A percentile compares a stretch with the other conserved stretches of the same genome.
Evolutionary conservation across 64 coral and sea anemone genomes (phyloP).

Genomic region (Hydrozoanthus tunicans): DNA sequence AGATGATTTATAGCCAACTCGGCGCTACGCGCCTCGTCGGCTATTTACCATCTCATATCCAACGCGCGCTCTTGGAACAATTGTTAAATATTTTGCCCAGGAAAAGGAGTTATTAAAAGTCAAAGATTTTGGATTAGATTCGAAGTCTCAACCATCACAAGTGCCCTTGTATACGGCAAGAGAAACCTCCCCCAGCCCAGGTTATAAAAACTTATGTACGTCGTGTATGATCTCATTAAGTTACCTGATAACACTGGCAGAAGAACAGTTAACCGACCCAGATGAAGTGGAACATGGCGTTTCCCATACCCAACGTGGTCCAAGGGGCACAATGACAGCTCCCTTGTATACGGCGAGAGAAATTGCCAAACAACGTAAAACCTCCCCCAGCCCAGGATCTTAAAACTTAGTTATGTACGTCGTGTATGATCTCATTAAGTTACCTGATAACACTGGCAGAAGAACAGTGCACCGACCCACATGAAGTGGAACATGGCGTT

Average conservation of each 20-base stretch:
- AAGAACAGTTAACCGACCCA: slow-evolving; percentile 78
- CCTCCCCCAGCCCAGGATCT: too few species aligned
- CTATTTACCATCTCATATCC: too few species aligned
- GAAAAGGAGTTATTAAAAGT: too few species aligned
- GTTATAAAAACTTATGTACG: background rate
- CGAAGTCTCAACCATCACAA: too few species aligned
- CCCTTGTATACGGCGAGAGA: background rate
- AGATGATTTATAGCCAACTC: too few species aligned
- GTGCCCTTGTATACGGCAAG: too few species aligned
- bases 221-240: background rate
- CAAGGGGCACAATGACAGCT: slow-evolving; percentile 78
- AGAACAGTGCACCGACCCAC: slow-evolving; percentile 76
- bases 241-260: slow-evolving; percentile 90
- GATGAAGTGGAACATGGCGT: slow-evolving; percentile 73
- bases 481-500: slow-evolving; percentile 78
- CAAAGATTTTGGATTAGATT: too few species aligned
- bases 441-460: slow-evolving; percentile 93
- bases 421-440: background rate
- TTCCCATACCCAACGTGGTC: slow-evolving; percentile 80
- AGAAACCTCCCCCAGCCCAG: too few species aligned
- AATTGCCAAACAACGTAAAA: too few species aligned
- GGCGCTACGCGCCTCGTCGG: too few species aligned
- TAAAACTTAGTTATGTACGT: background rate
- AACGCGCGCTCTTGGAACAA: too few species aligned
- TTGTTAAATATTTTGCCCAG: too few species aligned